Percentiles rank a stretch among this genome's conserved stretches.
Evolutionary conservation across 2,888 invertebrate species (phyloP).

Genomic region (Coleophora flavipennella): DNA sequence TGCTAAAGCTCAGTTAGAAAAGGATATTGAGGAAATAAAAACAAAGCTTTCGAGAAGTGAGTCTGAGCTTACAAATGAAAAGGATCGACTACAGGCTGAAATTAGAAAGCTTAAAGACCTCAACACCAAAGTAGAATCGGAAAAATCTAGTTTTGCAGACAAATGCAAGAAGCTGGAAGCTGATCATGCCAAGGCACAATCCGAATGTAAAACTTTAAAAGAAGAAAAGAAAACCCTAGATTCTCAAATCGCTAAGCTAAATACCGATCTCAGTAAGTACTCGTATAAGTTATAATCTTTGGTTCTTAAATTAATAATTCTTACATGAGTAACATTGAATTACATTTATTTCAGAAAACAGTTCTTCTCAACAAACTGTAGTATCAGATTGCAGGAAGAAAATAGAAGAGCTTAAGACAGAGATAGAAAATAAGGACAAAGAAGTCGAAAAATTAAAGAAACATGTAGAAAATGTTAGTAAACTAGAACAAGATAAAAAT

Average conservation of each 20-base stretch:
- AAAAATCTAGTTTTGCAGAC: slow-evolving; percentile 46
- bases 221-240: slow-evolving; percentile 77
- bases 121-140: slow-evolving; percentile 56
- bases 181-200: slow-evolving; percentile 46
- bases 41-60: slow-evolving; percentile 62
- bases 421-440: slow-evolving; percentile 76
- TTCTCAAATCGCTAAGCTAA: slow-evolving; percentile 71
- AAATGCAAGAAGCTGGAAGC: slow-evolving; percentile 49
- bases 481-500: slow-evolving; percentile 69
- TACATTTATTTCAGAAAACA: slow-evolving; percentile 52
- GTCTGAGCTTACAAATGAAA: slow-evolving; percentile 68
- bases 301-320: background rate
- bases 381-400: slow-evolving; percentile 72
- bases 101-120: slow-evolving; percentile 67
- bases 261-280: slow-evolving; percentile 72
- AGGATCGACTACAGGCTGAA: slow-evolving; percentile 61
- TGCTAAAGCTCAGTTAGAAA: slow-evolving; percentile 56
- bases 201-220: slow-evolving; percentile 70
- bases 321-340: background rate
- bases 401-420: slow-evolving; percentile 76
- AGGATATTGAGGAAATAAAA: slow-evolving; percentile 68
- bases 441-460: slow-evolving; percentile 74
- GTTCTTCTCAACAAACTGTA: slow-evolving; percentile 67
- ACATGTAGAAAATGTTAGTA: slow-evolving; percentile 62
- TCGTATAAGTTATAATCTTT: background rate